phyloP scores from a whole-genome alignment of 2,113 vertebrate genomes.

The Alosa alosa region DNA sequence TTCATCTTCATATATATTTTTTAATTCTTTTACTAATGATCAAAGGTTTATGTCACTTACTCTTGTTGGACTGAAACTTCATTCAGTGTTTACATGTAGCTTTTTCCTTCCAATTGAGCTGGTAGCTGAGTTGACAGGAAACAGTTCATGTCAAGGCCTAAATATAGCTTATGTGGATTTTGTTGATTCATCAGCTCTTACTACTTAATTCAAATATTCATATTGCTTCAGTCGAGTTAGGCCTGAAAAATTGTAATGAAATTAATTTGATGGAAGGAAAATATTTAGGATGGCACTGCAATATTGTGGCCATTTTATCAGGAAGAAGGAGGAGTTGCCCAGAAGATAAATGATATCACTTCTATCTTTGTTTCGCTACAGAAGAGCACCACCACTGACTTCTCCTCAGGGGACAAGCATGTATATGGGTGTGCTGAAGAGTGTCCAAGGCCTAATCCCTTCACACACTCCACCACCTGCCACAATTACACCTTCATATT shows the following conservation, averaged over 20 bases:
- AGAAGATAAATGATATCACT: conserved; percentile 32
- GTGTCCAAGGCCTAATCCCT: conserved; percentile 39
- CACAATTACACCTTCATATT: conserved; percentile 34
- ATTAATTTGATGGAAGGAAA: too few relatives aligned
- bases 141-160: background rate
- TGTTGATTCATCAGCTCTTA: background rate
- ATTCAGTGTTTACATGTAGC: background rate
- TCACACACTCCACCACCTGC: conserved; percentile 27
- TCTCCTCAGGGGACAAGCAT: conserved; percentile 9
- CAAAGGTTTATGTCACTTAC: background rate
- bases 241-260: too few relatives aligned
- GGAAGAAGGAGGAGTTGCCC: conserved; percentile 17
- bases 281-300: background rate
- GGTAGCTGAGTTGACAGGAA: background rate
- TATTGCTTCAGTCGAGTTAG: too few relatives aligned
- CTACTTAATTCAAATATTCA: background rate
- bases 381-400: conserved; percentile 23
- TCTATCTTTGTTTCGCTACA: conserved; percentile 29
- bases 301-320: background rate
- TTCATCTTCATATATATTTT: background rate
- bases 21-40: background rate
- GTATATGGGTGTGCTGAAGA: conserved; percentile 33
- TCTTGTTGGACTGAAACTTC: background rate
- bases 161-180: background rate
- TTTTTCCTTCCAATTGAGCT: background rate